Base-by-base conservation (phyloP, 92 coral and sea anemone species). In the Isaurus tuberculatus region DNA sequence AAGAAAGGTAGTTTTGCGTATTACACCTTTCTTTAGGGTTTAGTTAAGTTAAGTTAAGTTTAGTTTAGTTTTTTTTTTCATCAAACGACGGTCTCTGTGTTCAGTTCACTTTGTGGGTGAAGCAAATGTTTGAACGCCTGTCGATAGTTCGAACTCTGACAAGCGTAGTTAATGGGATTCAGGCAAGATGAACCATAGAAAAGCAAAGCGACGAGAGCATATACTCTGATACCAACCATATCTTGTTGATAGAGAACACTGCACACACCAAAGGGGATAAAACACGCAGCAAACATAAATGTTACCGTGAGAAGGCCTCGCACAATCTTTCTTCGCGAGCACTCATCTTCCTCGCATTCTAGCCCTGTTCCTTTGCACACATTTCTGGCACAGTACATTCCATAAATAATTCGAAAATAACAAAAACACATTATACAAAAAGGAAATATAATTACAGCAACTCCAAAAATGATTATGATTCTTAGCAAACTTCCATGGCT, bases 91-190 rank as follows among this genome's bases (percentile, higher is more conserved):
- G 82, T 77, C 70, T 60, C 82, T n/a, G 68, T 37, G 25, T 58
- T 49, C n/a, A n/a, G n/a, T 60, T 77, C 82, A 5, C 32, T 29
- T 2, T 34, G 25, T 7, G 82, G 70, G 5, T 58, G 82, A 23
- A 87, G 27, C 32, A 61, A 72, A 17, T 71, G 30, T 25, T 55
- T 51, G 22, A 87, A 63, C 43, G 90, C 90, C 55, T 64, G 61
- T 2, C 90, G 79, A 79, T 80, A 87, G 67, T 87, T 87, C 4
- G 90, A 80, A 64, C 90, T 87, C 49, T 87, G 90, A 30, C 64
- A 87, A 0, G 86, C 86, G 57, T 87, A 87, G 27, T 80, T 87
- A 6, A 87, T 48, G 1, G 90, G 90, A 25, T 87, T 87, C 26
- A 81, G 15, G 26, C 90, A 87, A 16, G 90, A 81, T 23, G 84